A percentile compares a stretch with the other conserved stretches of the same genome.
These are phyloP conservation scores for Triops longicaudatus DNA, from an alignment of 1,140 invertebrate genomes.

Conservation along the genomic window DNA sequence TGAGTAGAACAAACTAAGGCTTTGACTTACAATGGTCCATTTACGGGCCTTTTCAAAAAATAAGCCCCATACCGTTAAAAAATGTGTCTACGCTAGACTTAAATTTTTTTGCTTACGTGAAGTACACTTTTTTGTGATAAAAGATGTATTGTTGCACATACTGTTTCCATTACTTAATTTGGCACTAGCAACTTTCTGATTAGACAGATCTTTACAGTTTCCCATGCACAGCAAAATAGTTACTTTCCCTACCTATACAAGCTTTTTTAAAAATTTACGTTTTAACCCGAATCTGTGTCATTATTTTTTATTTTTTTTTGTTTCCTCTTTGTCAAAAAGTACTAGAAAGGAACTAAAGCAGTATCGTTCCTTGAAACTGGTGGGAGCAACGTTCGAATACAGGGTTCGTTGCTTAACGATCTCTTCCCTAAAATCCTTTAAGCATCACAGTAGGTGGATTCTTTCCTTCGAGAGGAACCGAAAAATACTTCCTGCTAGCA, in stretches of 20 bases:
- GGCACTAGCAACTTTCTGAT: background rate
- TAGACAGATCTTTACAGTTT: background rate
- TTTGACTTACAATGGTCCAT: too few species aligned
- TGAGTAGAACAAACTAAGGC: too few species aligned
- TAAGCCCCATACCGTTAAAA: too few species aligned
- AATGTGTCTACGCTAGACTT: too few species aligned
- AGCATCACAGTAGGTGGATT: background rate
- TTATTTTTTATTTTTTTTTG: background rate
- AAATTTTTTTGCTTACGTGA: background rate
- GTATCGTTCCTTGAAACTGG: background rate
- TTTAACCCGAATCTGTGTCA: background rate
- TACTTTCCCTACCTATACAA: background rate
- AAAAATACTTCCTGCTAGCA: background rate
- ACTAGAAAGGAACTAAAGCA: background rate
- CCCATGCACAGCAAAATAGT: background rate
- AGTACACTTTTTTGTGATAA: background rate
- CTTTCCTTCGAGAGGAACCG: background rate
- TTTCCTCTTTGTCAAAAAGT: background rate
- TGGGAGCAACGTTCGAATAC: background rate
- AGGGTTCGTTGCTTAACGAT: background rate
- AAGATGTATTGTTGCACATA: constrained; percentile 8
- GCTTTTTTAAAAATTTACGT: background rate
- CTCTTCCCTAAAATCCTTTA: background rate
- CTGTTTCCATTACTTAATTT: background rate
- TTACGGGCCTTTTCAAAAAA: too few species aligned